Conservation (phyloP, 1,140 invertebrate species). For the Hycleus phaleratus region DNA sequence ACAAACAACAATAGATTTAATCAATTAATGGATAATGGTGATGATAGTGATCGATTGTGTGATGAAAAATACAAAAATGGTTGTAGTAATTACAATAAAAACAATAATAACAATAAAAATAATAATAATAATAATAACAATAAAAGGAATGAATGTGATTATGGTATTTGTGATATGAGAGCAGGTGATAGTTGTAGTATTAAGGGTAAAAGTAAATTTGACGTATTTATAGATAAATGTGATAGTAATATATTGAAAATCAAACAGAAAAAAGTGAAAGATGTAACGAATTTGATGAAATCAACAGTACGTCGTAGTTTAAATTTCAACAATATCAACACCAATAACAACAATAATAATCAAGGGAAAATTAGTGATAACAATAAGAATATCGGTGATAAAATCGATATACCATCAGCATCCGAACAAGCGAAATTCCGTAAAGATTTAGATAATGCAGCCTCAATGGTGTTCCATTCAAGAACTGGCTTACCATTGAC, state of each 20-base stretch:
- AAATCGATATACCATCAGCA: constrained; percentile 52
- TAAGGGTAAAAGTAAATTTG: constrained; percentile 33
- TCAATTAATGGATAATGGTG: neutral
- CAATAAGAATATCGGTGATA: constrained; percentile 29
- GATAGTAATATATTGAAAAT: constrained; percentile 29
- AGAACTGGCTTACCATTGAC: constrained; percentile 76
- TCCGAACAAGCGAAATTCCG: constrained; percentile 66
- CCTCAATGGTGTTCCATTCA: constrained; percentile 78
- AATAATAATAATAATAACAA: neutral
- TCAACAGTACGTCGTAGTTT: constrained; percentile 6
- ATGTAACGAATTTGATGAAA: constrained; percentile 21
- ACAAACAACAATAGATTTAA: constrained; percentile 3
- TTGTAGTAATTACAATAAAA: neutral
- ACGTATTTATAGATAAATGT: constrained; percentile 34
- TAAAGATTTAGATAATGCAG: constrained; percentile 68
- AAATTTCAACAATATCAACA: neutral
- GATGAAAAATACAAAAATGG: constrained; percentile 2
- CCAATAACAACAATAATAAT: constrained; percentile 21
- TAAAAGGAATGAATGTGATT: constrained; percentile 30
- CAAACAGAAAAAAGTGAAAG: constrained; percentile 11
- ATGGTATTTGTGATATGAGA: constrained; percentile 36
- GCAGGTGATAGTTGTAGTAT: constrained; percentile 37
- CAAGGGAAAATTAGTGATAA: neutral
- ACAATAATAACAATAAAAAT: neutral
- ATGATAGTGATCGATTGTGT: constrained; percentile 9